Evolutionary conservation across 2,888 invertebrate genomes (phyloP).

Genomic region (Ichneumoninae sp.): DNA sequence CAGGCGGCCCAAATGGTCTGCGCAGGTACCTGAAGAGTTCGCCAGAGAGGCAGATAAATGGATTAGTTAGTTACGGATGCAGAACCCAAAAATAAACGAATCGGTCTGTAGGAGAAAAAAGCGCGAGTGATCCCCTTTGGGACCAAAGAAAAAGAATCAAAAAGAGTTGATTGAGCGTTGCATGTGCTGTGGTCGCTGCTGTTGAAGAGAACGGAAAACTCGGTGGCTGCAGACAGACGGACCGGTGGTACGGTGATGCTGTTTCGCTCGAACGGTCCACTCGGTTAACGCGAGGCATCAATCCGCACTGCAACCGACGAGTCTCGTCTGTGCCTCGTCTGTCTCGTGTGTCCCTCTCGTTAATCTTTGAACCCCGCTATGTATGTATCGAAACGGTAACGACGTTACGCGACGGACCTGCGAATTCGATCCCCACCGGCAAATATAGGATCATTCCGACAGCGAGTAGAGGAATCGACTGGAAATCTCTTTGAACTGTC

Average conservation of each 20-base stretch:
- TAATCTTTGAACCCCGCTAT: slow-evolving; percentile 5
- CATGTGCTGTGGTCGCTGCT: slow-evolving; percentile 37
- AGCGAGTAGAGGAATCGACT: background rate
- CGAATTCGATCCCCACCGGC: slow-evolving; percentile 13
- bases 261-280: slow-evolving; percentile 51
- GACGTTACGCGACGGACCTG: slow-evolving; percentile 37
- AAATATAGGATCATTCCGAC: slow-evolving; percentile 1
- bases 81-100: slow-evolving; percentile 69
- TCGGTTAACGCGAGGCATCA: slow-evolving; percentile 59
- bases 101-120: slow-evolving; percentile 13
- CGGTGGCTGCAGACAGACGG: slow-evolving; percentile 18
- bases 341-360: slow-evolving; percentile 50
- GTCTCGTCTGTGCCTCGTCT: slow-evolving; percentile 36
- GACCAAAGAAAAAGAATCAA: slow-evolving; percentile 48
- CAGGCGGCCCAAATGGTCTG: background rate
- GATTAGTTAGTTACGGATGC: slow-evolving; percentile 77
- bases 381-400: slow-evolving; percentile 39
- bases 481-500: background rate
- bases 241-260: slow-evolving; percentile 44
- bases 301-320: slow-evolving; percentile 46
- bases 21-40: slow-evolving; percentile 13
- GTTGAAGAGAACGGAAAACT: slow-evolving; percentile 45
- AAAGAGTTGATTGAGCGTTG: slow-evolving; percentile 30
- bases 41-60: slow-evolving; percentile 73
- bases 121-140: slow-evolving; percentile 27